Conservation (phyloP, 2,113 vertebrate species). For the Coptodon bakossiorum region DNA sequence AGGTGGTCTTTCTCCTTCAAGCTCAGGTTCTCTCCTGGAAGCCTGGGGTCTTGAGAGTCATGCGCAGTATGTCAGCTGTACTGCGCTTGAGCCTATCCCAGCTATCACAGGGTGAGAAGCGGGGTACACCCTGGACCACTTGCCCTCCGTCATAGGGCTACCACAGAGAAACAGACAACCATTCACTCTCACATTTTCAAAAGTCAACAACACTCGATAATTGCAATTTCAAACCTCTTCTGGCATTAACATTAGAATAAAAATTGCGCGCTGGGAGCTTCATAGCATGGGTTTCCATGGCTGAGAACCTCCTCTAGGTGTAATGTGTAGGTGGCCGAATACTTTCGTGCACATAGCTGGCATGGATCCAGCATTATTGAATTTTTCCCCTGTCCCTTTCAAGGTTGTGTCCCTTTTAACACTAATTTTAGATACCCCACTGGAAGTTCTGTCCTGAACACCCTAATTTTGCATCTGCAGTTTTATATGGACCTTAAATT, state of each 20-base stretch:
- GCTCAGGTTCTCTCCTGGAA: background rate
- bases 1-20: background rate
- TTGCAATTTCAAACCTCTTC: background rate
- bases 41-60: background rate
- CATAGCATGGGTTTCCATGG: background rate
- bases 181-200: background rate
- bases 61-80: background rate
- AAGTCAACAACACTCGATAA: background rate
- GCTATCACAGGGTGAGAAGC: background rate
- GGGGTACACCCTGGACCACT: background rate
- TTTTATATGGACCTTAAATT: background rate
- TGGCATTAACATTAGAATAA: background rate
- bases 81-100: background rate
- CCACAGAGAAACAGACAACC: background rate
- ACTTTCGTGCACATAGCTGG: background rate
- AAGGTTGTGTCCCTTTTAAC: background rate
- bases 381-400: background rate
- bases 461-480: background rate
- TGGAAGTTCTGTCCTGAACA: background rate
- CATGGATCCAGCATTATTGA: background rate
- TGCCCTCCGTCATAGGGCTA: background rate
- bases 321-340: background rate
- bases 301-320: background rate
- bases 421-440: background rate
- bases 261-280: background rate